These are phyloP conservation scores for Leontocebus nigricollis DNA, from an alignment of 2,797 vertebrate species.

Conservation along the genomic window DNA sequence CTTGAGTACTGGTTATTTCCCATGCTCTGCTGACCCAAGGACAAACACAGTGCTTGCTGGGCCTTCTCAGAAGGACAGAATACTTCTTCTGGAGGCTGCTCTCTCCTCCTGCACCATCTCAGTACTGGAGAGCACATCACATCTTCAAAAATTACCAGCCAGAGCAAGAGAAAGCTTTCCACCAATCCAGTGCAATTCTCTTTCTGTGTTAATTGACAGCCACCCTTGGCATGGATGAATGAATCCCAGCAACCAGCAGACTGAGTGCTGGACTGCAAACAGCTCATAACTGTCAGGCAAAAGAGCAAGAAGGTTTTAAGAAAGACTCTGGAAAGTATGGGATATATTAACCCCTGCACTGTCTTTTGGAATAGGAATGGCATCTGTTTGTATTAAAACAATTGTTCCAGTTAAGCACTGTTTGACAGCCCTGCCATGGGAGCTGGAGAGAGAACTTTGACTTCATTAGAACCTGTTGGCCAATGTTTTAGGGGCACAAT, in stretches of 20 bases:
- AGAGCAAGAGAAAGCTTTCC: constrained; percentile 19
- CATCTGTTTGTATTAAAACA: constrained; percentile 31
- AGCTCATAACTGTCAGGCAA: constrained; percentile 42
- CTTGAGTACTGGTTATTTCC: neutral
- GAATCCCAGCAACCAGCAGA: neutral
- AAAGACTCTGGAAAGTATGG: neutral
- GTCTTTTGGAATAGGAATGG: constrained; percentile 31
- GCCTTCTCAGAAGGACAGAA: neutral
- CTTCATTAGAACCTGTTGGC: neutral
- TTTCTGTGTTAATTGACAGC: neutral
- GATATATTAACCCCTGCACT: neutral
- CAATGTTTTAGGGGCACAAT: neutral
- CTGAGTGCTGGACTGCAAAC: neutral
- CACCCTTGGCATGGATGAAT: constrained; percentile 27
- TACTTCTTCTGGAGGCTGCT: neutral
- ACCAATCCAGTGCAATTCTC: neutral
- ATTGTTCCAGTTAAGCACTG: neutral
- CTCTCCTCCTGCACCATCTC: neutral
- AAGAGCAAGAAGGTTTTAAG: constrained; percentile 60
- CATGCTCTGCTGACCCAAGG: neutral
- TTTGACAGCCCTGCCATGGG: neutral
- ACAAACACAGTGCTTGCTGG: neutral
- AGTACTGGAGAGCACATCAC: neutral
- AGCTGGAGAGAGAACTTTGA: neutral
- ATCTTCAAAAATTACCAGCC: constrained; percentile 14